Percentiles rank a stretch among this genome's conserved stretches.
Conservation (phyloP, 2,888 invertebrate genomes). For the Hyposoter didymator region DNA sequence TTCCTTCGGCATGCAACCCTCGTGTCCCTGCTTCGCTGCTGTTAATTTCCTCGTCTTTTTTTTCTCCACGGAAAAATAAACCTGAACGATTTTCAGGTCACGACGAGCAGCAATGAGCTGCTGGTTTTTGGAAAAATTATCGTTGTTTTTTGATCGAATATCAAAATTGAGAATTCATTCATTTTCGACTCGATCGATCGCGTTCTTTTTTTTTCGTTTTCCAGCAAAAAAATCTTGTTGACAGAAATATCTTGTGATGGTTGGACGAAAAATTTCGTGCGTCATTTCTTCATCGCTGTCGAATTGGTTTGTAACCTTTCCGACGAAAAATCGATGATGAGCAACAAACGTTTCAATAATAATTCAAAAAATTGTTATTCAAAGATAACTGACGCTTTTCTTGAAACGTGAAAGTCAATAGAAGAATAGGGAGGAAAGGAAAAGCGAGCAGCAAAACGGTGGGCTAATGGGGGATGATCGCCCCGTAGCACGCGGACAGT, state of each 20-base stretch:
- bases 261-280: not conserved
- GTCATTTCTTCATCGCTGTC: not conserved
- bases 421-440: conserved; percentile 68
- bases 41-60: conserved; percentile 17
- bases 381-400: not conserved
- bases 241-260: too few species aligned
- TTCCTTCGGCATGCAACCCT: conserved; percentile 20
- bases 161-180: not conserved
- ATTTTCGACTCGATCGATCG: not conserved
- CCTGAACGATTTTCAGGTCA: not conserved
- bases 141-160: not conserved
- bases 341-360: not conserved
- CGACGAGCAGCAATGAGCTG: not conserved
- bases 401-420: conserved; percentile 65
- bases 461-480: conserved; percentile 78
- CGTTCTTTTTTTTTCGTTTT: not conserved
- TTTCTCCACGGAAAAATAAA: conserved; percentile 13
- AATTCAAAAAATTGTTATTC: not conserved
- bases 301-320: not conserved
- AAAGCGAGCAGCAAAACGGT: conserved; percentile 70
- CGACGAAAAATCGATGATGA: not conserved
- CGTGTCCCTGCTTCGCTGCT: not conserved
- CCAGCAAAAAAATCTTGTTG: not conserved
- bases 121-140: not conserved
- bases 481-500: conserved; percentile 74